A percentile compares a stretch with the other conserved stretches of the same genome.
These are phyloP conservation scores for Hofmannophila pseudospretella DNA, from an alignment of 2,888 invertebrate genomes.

Conservation along the genomic window DNA sequence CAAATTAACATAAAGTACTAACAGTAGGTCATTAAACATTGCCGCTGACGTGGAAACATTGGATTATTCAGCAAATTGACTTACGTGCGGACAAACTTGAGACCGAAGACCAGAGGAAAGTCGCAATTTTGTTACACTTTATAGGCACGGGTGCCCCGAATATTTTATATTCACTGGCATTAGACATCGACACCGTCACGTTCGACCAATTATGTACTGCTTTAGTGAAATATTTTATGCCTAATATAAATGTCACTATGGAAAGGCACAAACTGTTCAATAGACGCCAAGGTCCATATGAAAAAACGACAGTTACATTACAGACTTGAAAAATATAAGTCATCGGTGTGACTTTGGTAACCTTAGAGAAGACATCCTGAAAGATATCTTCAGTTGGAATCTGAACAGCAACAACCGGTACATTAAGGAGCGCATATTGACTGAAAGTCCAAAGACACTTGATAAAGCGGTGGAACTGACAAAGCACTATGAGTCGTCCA, in stretches of 20 bases:
- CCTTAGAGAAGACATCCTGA: neutral
- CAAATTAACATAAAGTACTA: no score
- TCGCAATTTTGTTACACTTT: neutral
- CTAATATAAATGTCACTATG: constrained; percentile 3
- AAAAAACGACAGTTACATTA: no score
- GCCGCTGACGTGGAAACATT: neutral
- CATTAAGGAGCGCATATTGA: neutral
- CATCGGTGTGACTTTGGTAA: neutral
- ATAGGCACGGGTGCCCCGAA: neutral
- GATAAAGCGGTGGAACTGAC: neutral
- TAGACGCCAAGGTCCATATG: neutral
- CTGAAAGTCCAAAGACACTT: neutral
- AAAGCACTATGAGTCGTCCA: neutral
- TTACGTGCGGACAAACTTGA: neutral
- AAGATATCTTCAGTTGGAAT: constrained; percentile 3
- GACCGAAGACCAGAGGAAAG: neutral
- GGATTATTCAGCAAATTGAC: neutral
- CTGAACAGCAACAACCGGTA: neutral
- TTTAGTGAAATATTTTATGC: constrained; percentile 4
- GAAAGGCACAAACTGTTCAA: constrained; percentile 7
- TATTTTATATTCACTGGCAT: constrained; percentile 6
- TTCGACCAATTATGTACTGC: neutral
- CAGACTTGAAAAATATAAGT: constrained; percentile 1
- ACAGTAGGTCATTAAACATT: no score
- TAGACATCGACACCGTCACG: constrained; percentile 2